A percentile compares a stretch with the other conserved stretches of the same genome.
Conservation (phyloP, 2,113 vertebrate genomes). For the Leptobrachium leishanense region DNA sequence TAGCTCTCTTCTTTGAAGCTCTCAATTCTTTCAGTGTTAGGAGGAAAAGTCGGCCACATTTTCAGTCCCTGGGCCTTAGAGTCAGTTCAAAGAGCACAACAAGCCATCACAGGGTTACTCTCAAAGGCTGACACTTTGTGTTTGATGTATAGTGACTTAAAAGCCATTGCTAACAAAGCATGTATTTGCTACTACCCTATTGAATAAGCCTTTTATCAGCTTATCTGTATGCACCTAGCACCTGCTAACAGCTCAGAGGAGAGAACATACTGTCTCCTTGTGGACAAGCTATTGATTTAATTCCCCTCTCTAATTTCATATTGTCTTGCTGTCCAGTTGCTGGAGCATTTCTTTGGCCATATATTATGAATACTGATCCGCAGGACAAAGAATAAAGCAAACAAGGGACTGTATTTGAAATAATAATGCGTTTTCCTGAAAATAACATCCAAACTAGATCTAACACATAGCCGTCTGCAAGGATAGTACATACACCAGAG, state of each 20-base stretch:
- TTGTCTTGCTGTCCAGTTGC: slow-evolving; percentile 57
- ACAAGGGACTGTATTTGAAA: slow-evolving; percentile 31
- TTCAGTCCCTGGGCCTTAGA: slow-evolving; percentile 65
- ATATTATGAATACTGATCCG: slow-evolving; percentile 48
- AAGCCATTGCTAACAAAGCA: slow-evolving; percentile 71
- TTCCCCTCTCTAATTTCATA: slow-evolving; percentile 67
- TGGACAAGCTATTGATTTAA: slow-evolving; percentile 68
- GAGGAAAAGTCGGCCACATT: slow-evolving; percentile 61
- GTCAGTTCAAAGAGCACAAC: slow-evolving; percentile 75
- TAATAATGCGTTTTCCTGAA: slow-evolving; percentile 12
- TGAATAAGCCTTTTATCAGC: slow-evolving; percentile 71
- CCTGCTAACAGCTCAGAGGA: slow-evolving; percentile 66
- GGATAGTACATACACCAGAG: neutral
- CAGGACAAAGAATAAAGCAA: slow-evolving; percentile 45
- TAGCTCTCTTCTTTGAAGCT: slow-evolving; percentile 71
- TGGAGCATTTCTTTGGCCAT: slow-evolving; percentile 52
- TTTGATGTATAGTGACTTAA: slow-evolving; percentile 77
- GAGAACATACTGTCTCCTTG: slow-evolving; percentile 58
- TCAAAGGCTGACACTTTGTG: slow-evolving; percentile 74
- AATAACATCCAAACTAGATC: neutral
- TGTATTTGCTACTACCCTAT: slow-evolving; percentile 68
- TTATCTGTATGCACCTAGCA: slow-evolving; percentile 71
- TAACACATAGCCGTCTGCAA: neutral
- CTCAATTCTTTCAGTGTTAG: slow-evolving; percentile 68
- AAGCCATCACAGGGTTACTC: slow-evolving; percentile 73